Evolutionary conservation across 2,888 invertebrate species (phyloP), one percentile per base, ranked within the genome.

Genomic region (Dendrolimus pini): DNA sequence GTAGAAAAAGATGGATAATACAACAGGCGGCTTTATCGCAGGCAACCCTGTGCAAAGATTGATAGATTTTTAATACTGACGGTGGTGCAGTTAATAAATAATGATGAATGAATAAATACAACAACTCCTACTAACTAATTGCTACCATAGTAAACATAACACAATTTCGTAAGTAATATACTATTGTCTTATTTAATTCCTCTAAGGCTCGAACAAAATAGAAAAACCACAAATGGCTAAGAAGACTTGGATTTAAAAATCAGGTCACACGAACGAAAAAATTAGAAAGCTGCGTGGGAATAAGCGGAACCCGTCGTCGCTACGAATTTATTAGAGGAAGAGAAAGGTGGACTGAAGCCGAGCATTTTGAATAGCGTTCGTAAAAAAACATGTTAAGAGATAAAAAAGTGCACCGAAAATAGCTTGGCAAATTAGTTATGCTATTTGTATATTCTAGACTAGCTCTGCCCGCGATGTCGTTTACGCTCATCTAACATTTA

Each of bases 201-300:
- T 30, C 6, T 30, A 30, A 30, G 30, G 30, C 6, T 30, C 6
- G 30, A 47, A 8, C 9, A 10, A 47, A 47, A 47, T 8, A 47
- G 47, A 47, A 47, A 47, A 47, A 12, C 9, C 12, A 47, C 9
- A 47, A 47, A 47, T 8, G 6, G 8, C 18, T 57, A 55, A 59
- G 59, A 57, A 62, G 60, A 61, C 56, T 60, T 64, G 60, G 63
- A 64, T 61, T 61, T 62, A 63, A 63, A 56, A 74, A 73, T 71
- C 62, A 61, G 69, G 71, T 68, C 73, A 66, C 64, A 65, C 63
- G 62, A 66, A 62, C 65, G 64, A 71, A 67, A 70, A 69, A 71
- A 71, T 71, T 74, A 73, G 72, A 74, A 75, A 74, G 71, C 69
- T 63, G 66, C 67, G 74, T 73, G 73, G 72, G 73, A 72, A 71